Base-by-base conservation (phyloP, 2,113 vertebrate species). In the Melanocharis versteri region DNA sequence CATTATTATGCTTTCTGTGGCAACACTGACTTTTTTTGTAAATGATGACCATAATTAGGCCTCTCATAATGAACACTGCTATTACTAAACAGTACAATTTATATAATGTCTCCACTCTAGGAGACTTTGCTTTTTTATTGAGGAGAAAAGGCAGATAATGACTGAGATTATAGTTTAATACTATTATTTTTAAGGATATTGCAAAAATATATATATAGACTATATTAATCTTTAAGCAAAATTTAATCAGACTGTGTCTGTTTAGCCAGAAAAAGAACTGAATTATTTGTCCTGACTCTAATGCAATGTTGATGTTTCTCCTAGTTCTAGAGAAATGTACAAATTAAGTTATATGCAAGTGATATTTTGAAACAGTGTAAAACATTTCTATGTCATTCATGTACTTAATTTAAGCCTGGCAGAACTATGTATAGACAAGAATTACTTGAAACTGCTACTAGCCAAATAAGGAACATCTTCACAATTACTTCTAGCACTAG, bases 11-110 rank as follows among this genome's bases (percentile, higher is more conserved):
- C 90, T 97, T 98, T 97, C 77, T 97, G 80, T 97, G 96, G 96
- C 62, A 96, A 96, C 83, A 93, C 80, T 94, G 93, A 93, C 84
- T 91, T 97, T 96, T 96, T 96, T 87, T 62, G 68, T 97, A 98
- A 98, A 96, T 97, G 53, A 98, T 97, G 93, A 96, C 95, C 95
- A 94, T 97, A 98, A 98, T 98, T 98, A 98, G 94, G 79, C 53
- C 76, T 77, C 96, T 97, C 75, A 88, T 98, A 98, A 98, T 97
- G 95, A 98, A 97, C 96, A 96, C 69, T 97, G 84, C 70, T 96
- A 91, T 96, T 98, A 97, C 97, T 98, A 97, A 98, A 97, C 89
- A 97, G 89, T 89, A 92, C 84, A 96, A 97, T 98, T 97, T 97
- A 96, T 97, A 96, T 90, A 95, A 96, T 89, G 83, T 93, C 97